Base-by-base conservation (phyloP, 2,888 invertebrate species). In the Drosophila basisetae region DNA sequence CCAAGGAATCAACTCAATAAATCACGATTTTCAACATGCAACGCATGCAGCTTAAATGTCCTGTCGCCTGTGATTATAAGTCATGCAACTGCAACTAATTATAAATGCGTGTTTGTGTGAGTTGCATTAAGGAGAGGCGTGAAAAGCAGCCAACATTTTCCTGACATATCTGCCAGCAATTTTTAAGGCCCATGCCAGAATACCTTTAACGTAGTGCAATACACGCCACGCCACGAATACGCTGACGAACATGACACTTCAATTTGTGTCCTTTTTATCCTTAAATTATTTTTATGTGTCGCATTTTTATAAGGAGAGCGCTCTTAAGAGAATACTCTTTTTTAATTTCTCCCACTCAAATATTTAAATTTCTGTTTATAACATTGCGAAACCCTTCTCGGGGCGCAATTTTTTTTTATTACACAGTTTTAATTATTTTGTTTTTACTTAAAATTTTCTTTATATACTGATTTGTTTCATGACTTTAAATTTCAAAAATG, bases 1-100 rank as follows among this genome's bases (percentile, higher is more conserved):
- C 58, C 66, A 60, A 50, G 31, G 52, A 62, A 30, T 25, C 61
- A 54, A 56, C 64, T 83, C 65, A 82, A 88, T 85, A 85, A 88
- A 88, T 83, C 86, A 83, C 69, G 62, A 33, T 68, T 54, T 31
- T 22, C 39, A 74, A 75, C 86, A 82, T 86, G 86, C 84, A 84
- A 83, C 80, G 80, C 82, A 69, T 85, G 68, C 73, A 69, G 13
- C 68, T 58, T 55, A 43, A 52, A 62, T 65, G 50, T 71, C 68
- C 67, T 69, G 70, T 76, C 50, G 58, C 56, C 73, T 28, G 64
- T 64, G 61, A 85, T 76, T 78, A 74, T 72, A 61, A 55, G 50
- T 47, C 61, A 64, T 66, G 41, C 58, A 70, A n/a, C 52, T 41
- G 52, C 30, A 31, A 33, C 33, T 43, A 28, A 30, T 11, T 28